A percentile compares a stretch with the other conserved stretches of the same genome.
phyloP scores from a whole-genome alignment of 2,797 vertebrate genomes.

The Pipistrellus pipistrellus region DNA sequence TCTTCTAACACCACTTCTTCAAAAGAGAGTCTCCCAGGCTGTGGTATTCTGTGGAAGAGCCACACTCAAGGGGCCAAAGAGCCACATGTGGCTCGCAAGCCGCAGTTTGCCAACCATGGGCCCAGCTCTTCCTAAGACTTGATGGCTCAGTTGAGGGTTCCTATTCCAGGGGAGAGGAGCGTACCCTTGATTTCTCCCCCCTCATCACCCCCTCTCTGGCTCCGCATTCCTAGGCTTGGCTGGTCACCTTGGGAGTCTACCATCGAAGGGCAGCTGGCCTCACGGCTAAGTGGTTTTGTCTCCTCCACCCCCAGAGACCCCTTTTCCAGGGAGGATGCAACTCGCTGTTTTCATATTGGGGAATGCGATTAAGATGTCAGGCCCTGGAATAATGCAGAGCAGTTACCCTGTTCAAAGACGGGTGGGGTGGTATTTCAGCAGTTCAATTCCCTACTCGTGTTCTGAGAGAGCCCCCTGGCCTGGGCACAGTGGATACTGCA shows the following conservation, averaged over 20 bases:
- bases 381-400: neutral
- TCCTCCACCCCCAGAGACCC: neutral
- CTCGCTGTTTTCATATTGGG: neutral
- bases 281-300: neutral
- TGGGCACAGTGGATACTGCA: neutral
- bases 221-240: neutral
- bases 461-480: neutral
- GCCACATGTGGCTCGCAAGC: no score
- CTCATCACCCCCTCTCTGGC: neutral
- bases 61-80: no score
- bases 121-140: neutral
- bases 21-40: no score
- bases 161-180: neutral
- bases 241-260: neutral
- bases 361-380: neutral
- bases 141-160: slow-evolving; percentile 40
- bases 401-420: neutral
- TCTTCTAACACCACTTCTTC: no score
- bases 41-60: no score
- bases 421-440: neutral
- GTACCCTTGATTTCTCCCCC: neutral
- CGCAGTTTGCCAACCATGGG: no score
- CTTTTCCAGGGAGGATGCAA: slow-evolving; percentile 16
- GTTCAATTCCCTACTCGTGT: neutral
- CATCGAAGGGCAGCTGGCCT: neutral